Conservation (phyloP, 2,113 vertebrate species). For the Microcebus griseorufus region DNA sequence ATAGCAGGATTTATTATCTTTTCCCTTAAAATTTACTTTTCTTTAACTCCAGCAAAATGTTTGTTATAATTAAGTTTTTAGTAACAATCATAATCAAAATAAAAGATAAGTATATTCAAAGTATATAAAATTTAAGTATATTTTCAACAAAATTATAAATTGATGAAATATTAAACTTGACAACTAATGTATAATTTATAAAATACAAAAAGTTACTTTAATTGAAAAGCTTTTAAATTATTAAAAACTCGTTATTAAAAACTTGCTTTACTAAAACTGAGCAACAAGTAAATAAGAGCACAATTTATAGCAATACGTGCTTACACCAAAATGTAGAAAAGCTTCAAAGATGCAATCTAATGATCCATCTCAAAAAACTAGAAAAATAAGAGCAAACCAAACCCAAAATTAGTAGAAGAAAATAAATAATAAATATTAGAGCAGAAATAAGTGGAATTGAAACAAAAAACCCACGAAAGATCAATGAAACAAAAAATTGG, state of each 20-base stretch:
- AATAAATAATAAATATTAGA: too few relatives aligned
- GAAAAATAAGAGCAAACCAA: too few relatives aligned
- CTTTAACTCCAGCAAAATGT: not conserved
- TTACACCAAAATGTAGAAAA: too few relatives aligned
- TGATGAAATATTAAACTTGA: not conserved
- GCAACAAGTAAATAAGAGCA: not conserved
- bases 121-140: not conserved
- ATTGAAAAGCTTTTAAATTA: not conserved
- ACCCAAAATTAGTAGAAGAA: too few relatives aligned
- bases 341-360: too few relatives aligned
- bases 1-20: not conserved
- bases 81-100: not conserved
- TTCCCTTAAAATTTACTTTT: not conserved
- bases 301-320: too few relatives aligned
- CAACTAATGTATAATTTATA: not conserved
- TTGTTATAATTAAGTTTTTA: not conserved
- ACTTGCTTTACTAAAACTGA: not conserved
- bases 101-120: not conserved
- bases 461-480: too few relatives aligned
- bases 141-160: not conserved
- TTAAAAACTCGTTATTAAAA: too few relatives aligned
- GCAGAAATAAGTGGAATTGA: too few relatives aligned
- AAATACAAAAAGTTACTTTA: not conserved
- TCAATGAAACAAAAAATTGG: too few relatives aligned
- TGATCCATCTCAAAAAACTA: too few relatives aligned